A percentile compares a stretch with the other conserved stretches of the same genome.
These are phyloP conservation scores for Phrixothrix hirtus DNA, from an alignment of 2,888 invertebrate genomes.

Conservation along the genomic window DNA sequence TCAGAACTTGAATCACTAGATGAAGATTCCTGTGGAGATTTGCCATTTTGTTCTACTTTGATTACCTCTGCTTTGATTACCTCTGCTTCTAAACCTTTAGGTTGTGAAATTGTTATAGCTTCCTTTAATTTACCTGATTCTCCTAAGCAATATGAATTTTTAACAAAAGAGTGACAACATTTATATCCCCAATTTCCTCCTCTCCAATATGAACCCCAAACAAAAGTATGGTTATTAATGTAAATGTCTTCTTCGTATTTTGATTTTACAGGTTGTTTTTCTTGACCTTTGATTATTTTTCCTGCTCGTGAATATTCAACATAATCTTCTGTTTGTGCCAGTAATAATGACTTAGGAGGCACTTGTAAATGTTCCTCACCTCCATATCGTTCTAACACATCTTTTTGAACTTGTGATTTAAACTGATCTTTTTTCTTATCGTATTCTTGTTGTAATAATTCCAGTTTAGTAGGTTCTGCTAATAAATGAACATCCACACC, in stretches of 20 bases:
- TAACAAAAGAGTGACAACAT: slow-evolving; percentile 91
- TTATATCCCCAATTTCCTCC: slow-evolving; percentile 94
- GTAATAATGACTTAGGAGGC: slow-evolving; percentile 83
- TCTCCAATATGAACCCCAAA: slow-evolving; percentile 97
- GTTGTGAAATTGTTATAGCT: slow-evolving; percentile 15
- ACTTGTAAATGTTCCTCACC: slow-evolving; percentile 89
- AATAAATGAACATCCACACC: slow-evolving; percentile 94
- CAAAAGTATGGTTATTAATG: slow-evolving; percentile 89
- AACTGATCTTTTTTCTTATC: slow-evolving; percentile 87
- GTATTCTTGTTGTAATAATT: slow-evolving; percentile 87
- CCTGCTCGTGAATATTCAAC: slow-evolving; percentile 95
- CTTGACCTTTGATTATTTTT: slow-evolving; percentile 82
- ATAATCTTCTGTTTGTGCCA: slow-evolving; percentile 96
- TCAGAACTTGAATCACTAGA: slow-evolving; percentile 30
- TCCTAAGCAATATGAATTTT: slow-evolving; percentile 88
- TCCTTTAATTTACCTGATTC: slow-evolving; percentile 62
- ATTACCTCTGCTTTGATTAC: too few species aligned
- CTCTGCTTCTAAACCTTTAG: slow-evolving; percentile 37
- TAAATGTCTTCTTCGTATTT: slow-evolving; percentile 94
- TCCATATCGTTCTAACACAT: slow-evolving; percentile 90
- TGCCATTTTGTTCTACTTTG: slow-evolving; percentile 37
- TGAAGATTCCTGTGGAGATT: slow-evolving; percentile 14
- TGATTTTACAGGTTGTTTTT: slow-evolving; percentile 81
- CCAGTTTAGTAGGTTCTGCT: slow-evolving; percentile 97
- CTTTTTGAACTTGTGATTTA: slow-evolving; percentile 82